Percentiles rank a stretch among this genome's conserved stretches.
phyloP scores from a whole-genome alignment of 2,888 invertebrate species.

The Danaus chrysippus region DNA sequence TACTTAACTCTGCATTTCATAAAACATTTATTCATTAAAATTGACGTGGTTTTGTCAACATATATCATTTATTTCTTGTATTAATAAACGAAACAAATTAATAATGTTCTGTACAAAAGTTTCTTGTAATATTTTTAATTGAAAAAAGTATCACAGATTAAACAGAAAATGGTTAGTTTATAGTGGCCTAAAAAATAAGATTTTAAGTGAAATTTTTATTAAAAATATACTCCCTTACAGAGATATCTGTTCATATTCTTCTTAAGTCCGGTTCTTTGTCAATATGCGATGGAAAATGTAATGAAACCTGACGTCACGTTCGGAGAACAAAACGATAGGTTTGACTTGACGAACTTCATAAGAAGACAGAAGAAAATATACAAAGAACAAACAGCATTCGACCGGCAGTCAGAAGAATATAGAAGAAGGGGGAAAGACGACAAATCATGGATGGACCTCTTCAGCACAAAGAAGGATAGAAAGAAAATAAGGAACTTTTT shows the following conservation, averaged over 20 bases:
- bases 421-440: slow-evolving; percentile 29
- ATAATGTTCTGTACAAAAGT: background rate
- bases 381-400: slow-evolving; percentile 16
- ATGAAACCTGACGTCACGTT: slow-evolving; percentile 54
- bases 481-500: slow-evolving; percentile 18
- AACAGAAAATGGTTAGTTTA: background rate
- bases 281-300: slow-evolving; percentile 34
- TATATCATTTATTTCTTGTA: no score
- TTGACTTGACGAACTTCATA: slow-evolving; percentile 47
- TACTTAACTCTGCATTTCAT: background rate
- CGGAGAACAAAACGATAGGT: slow-evolving; percentile 52
- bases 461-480: slow-evolving; percentile 13
- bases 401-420: slow-evolving; percentile 31
- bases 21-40: background rate
- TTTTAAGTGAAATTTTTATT: no score
- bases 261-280: slow-evolving; percentile 32
- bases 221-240: slow-evolving; percentile 3
- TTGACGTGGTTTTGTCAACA: background rate
- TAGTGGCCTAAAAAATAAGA: no score
- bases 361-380: slow-evolving; percentile 37
- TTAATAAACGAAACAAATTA: no score
- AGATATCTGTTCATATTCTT: slow-evolving; percentile 22
- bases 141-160: background rate
- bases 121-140: background rate
- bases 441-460: slow-evolving; percentile 16